Evolutionary conservation across 2,888 invertebrate species (phyloP), one percentile per base, ranked within the genome.

Genomic region (Bhutanitis thaidina): DNA sequence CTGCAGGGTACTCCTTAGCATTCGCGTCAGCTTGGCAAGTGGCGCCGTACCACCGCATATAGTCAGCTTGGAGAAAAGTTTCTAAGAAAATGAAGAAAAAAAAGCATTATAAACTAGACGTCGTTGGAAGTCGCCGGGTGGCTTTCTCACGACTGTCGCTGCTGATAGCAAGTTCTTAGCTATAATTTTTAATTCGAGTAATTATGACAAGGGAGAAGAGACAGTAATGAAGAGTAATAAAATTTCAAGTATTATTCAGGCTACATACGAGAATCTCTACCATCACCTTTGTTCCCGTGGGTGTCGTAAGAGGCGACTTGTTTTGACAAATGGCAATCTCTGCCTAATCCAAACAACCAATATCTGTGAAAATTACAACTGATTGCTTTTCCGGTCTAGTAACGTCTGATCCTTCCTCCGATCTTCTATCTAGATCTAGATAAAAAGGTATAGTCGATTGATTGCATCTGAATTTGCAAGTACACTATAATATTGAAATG

Each of bases 1-100:
- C 7, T 30, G 13, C 4, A 1, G 12, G 36, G 36, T 13, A 27
- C 14, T 29, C 10, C 35, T 37, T 29, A 15, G 12, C 14, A 34
- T 27, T 36, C 16, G 12, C 4, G 37, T 39, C 12, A 14, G 13
- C 27, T 27, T 30, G 37, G 7, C 39, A 25, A 30, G 45, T 46
- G 46, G 51, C 45, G 51, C 51, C 51, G 50, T n/a, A 12, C 34
- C 13, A 12, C 50, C 38, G 32, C 43, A 12, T 49, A 43, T 38
- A 43, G 43, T 16, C 38, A 43, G 1, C 41, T 13, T 7, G 37
- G 46, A 46, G 46, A 52, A 52, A 52, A 46, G 41, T 30, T 52
- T 46, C 46, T 46, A 25, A 30, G 46, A 52, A 46, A 43, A 43
- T 46, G 45, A 38, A 40, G 12, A 40, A 37, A 49, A 50, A 44